phyloP scores from a whole-genome alignment of 2,888 invertebrate species.

The Protophormia terraenovae region DNA sequence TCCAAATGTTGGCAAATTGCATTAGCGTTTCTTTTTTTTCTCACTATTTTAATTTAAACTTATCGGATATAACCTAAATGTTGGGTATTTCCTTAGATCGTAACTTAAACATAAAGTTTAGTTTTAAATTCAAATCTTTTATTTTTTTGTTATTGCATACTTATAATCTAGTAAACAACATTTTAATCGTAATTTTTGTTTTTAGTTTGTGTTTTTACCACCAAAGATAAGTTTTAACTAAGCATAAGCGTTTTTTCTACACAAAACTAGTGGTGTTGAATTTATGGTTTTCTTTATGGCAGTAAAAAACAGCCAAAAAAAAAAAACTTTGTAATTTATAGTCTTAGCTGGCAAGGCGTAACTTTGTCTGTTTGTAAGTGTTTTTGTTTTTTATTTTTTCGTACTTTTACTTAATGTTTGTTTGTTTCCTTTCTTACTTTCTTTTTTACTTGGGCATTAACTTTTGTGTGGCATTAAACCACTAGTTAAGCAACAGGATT shows the following conservation, averaged over 20 bases:
- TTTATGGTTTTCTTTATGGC: constrained; percentile 49
- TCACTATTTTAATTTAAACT: neutral
- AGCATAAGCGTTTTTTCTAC: neutral
- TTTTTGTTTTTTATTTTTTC: neutral
- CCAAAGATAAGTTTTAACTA: neutral
- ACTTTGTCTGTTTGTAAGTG: neutral
- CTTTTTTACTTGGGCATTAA: neutral
- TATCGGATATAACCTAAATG: constrained; percentile 31
- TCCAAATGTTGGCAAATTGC: neutral
- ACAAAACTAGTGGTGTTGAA: constrained; percentile 27
- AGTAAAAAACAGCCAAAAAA: constrained; percentile 5
- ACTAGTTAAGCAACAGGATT: constrained; percentile 43
- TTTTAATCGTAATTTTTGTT: neutral
- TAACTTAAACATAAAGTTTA: neutral
- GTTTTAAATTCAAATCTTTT: neutral
- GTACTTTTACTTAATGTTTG: neutral
- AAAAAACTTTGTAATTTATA: constrained; percentile 36
- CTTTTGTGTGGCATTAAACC: neutral
- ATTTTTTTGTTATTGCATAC: neutral
- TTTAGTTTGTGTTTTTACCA: neutral
- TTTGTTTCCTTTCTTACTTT: neutral
- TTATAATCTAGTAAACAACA: neutral
- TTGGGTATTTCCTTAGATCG: constrained; percentile 29
- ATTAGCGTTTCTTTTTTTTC: neutral
- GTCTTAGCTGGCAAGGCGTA: neutral